Conservation (phyloP, 2,797 vertebrate species). For the Erithacus rubecula region DNA sequence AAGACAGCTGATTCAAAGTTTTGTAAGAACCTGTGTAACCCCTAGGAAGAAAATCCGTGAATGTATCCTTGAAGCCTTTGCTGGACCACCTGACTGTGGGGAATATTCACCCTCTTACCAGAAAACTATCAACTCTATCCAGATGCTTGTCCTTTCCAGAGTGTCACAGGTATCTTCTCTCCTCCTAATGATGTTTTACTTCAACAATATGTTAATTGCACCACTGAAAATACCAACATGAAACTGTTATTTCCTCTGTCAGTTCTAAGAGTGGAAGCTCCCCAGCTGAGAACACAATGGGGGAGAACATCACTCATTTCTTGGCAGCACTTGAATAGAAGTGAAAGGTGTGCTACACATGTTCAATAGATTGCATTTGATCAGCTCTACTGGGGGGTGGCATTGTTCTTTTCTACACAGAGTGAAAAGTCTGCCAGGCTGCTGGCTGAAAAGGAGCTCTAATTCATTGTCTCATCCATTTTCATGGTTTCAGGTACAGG, state of each 20-base stretch:
- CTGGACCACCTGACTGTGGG: conserved; percentile 87
- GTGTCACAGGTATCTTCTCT: conserved; percentile 81
- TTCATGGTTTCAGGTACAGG: conserved; percentile 83
- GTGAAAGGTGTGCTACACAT: not conserved
- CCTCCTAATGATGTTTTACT: not conserved
- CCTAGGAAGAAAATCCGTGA: conserved; percentile 83
- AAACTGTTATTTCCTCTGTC: not conserved
- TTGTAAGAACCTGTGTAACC: not conserved
- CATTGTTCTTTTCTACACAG: not conserved
- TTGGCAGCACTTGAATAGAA: not conserved
- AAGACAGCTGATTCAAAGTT: not conserved
- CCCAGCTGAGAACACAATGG: not conserved
- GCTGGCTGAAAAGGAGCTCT: not conserved
- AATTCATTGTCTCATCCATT: not conserved
- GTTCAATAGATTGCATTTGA: not conserved
- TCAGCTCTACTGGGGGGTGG: not conserved
- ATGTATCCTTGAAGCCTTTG: conserved; percentile 87
- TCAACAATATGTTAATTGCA: not conserved
- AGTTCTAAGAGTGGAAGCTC: not conserved
- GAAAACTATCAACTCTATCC: conserved; percentile 91
- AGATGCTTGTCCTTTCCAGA: conserved; percentile 80
- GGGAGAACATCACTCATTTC: not conserved
- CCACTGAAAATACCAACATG: not conserved
- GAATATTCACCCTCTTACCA: conserved; percentile 93
- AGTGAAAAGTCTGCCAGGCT: not conserved